Conservation (phyloP, 2,888 invertebrate species). For the Lasioglossum malachurum region DNA sequence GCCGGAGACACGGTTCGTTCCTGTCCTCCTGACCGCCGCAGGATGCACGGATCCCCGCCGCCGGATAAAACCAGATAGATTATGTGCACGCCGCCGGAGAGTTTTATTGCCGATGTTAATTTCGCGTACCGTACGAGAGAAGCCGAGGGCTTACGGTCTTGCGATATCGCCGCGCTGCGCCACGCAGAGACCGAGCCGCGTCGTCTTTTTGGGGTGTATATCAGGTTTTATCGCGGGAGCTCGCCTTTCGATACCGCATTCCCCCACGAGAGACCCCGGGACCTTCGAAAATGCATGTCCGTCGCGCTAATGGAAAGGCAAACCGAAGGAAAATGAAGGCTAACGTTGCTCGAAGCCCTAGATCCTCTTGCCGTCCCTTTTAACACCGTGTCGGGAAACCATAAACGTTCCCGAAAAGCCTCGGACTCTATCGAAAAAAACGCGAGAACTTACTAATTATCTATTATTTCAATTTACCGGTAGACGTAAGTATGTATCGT, state of each 20-base stretch:
- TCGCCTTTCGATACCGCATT: background rate
- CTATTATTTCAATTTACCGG: background rate
- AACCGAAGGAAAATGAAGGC: background rate
- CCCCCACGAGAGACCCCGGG: no score
- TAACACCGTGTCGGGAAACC: background rate
- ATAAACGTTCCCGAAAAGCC: background rate
- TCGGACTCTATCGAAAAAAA: background rate
- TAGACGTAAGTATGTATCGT: background rate
- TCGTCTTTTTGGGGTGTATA: background rate
- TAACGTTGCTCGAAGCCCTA: background rate
- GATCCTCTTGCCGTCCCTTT: background rate
- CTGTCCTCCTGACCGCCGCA: background rate
- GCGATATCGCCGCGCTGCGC: background rate
- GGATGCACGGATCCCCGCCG: background rate
- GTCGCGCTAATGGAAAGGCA: conserved; percentile 7
- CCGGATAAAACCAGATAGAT: conserved; percentile 32
- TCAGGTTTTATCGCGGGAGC: background rate
- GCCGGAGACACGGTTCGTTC: background rate
- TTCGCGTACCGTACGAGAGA: background rate
- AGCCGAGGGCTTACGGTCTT: background rate
- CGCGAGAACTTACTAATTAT: background rate
- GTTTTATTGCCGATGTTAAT: conserved; percentile 30
- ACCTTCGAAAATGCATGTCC: no score
- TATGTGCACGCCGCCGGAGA: conserved; percentile 5
- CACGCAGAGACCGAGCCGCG: background rate